Evolutionary conservation across 2,888 invertebrate genomes (phyloP).

Genomic region (Drosophila merina): DNA sequence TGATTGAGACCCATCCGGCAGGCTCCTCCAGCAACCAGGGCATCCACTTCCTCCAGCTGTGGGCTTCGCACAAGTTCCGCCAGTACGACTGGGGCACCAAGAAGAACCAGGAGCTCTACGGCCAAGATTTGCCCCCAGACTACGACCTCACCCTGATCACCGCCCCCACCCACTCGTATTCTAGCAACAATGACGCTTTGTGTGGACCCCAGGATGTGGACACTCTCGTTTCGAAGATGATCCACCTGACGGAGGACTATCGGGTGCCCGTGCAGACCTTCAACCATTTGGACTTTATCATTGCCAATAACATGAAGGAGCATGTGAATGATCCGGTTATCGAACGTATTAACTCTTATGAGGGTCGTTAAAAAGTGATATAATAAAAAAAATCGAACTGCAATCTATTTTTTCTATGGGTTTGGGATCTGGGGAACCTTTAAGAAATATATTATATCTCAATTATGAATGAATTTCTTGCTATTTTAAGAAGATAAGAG

Average conservation of each 20-base stretch:
- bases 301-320: slow-evolving; percentile 73
- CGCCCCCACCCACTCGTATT: slow-evolving; percentile 75
- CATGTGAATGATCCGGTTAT: slow-evolving; percentile 73
- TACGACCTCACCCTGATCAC: slow-evolving; percentile 75
- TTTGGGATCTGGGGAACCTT: no score
- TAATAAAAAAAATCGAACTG: neutral
- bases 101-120: slow-evolving; percentile 66
- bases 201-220: slow-evolving; percentile 77
- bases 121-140: slow-evolving; percentile 70
- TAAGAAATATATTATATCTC: no score
- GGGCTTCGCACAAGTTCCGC: slow-evolving; percentile 68
- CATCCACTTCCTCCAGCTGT: slow-evolving; percentile 77
- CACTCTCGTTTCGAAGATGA: slow-evolving; percentile 59
- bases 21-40: slow-evolving; percentile 79
- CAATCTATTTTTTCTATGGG: neutral
- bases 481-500: no score
- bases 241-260: slow-evolving; percentile 70
- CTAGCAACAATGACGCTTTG: slow-evolving; percentile 74
- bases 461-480: no score
- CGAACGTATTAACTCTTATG: slow-evolving; percentile 55
- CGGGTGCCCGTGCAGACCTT: slow-evolving; percentile 73
- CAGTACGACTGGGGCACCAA: slow-evolving; percentile 78
- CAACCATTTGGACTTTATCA: slow-evolving; percentile 81
- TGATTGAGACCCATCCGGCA: slow-evolving; percentile 79
- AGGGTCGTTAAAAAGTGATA: slow-evolving; percentile 28